Evolutionary conservation across 1,140 invertebrate species (phyloP), one percentile per base, ranked within the genome.

Genomic region (Spodoptera frugiperda): DNA sequence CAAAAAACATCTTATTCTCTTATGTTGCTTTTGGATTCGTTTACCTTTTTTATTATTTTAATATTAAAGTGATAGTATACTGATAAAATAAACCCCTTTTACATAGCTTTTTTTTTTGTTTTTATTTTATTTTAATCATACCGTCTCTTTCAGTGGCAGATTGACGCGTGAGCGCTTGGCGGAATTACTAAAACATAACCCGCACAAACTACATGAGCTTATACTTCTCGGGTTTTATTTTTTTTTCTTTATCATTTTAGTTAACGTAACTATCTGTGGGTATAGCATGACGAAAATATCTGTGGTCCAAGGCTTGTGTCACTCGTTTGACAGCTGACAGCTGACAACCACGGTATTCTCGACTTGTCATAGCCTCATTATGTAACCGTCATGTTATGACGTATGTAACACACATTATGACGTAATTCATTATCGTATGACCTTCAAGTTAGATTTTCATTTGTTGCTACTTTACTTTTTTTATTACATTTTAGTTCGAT

Each of bases 61-160:
- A 25, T 39, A 39, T 39, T 39, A 57, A 0, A 57, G 19, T 57
- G 11, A 55, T 10, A 61, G 14, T n/a, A 15, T 1, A 10, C 4
- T 14, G 33, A 49, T 4, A 21, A 11, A 6, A n/a, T n/a, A 6
- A n/a, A 12, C 9, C 6, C 1, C 0, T 3, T 11, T 0, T 48
- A 57, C 0, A 6, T 14, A 46, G 15, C 1, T 59, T 61, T 33
- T 17, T 61, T 70, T 54, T 33, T 17, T 17, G 8, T 9, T 15
- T 6, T 63, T 10, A 15, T 3, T 33, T 54, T 53, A 70, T 54
- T 33, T 53, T 54, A 53, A 74, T 21, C 46, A 61, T 33, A 33
- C 0, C 11, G 14, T 70, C 2, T 48, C 33, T 89, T 89, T 81
- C 87, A 89, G 88, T 79, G 84, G 84, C 86, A 84, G 88, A 79